Evolutionary conservation across 2,113 vertebrate species (phyloP).

Genomic region (Pluvianellus socialis): DNA sequence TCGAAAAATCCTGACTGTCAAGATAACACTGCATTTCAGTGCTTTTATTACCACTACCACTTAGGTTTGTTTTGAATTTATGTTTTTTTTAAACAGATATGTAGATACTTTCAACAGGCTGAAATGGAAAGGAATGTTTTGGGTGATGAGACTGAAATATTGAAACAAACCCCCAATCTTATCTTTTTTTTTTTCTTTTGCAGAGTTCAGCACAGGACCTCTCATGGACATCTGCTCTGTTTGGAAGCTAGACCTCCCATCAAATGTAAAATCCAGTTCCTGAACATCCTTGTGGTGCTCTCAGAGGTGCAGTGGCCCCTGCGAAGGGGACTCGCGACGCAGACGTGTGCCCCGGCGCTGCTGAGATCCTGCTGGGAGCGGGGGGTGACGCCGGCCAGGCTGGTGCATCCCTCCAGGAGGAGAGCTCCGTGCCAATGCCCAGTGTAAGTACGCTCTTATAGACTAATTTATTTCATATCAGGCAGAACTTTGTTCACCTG

Average conservation of each 20-base stretch:
- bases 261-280: not conserved
- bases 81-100: not conserved
- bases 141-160: not conserved
- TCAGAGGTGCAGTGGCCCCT: accelerated
- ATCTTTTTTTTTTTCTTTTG: accelerated
- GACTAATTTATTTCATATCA: not conserved
- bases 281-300: no score
- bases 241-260: not conserved
- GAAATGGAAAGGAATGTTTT: not conserved
- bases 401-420: not conserved
- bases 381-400: not conserved
- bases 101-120: not conserved
- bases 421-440: not conserved
- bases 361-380: not conserved
- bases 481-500: not conserved
- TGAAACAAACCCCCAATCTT: no score
- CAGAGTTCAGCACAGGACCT: not conserved
- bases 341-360: not conserved
- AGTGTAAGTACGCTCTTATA: not conserved
- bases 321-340: accelerated
- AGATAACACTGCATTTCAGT: not conserved
- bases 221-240: accelerated
- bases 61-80: not conserved
- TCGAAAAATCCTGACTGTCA: not conserved
- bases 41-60: accelerated